A percentile compares a stretch with the other conserved stretches of the same genome.
These are phyloP conservation scores for Oreohelix idahoensis DNA, from an alignment of 1,140 invertebrate genomes.

Conservation along the genomic window DNA sequence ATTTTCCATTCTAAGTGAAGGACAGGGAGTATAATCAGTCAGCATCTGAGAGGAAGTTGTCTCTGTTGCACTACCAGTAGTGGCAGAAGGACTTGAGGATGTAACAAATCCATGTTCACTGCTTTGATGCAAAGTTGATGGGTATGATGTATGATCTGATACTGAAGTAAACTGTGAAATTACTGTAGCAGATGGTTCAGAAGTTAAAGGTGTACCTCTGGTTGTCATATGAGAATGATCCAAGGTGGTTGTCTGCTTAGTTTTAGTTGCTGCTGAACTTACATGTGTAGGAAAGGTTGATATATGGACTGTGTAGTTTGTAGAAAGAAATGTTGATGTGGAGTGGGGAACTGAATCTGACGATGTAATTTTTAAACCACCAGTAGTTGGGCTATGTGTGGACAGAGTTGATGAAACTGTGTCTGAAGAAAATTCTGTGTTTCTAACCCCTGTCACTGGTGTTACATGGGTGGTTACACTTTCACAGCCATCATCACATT, in stretches of 20 bases:
- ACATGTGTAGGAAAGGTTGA: neutral
- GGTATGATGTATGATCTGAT: neutral
- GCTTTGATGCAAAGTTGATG: neutral
- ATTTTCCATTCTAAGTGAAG: no score
- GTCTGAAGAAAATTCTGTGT: neutral
- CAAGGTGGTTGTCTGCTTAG: neutral
- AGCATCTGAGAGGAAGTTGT: neutral
- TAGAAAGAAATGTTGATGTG: neutral
- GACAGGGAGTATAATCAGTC: neutral
- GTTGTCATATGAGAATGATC: neutral
- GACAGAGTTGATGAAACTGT: neutral
- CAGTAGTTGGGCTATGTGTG: slow-evolving; percentile 27
- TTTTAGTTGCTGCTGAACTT: neutral
- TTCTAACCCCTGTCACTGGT: slow-evolving; percentile 24
- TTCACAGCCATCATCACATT: slow-evolving; percentile 56
- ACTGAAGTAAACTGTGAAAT: neutral
- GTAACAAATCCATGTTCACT: neutral
- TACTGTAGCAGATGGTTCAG: neutral
- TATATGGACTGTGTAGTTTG: neutral
- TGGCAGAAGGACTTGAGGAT: neutral
- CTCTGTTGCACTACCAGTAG: neutral
- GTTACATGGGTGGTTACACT: neutral
- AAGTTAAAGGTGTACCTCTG: neutral
- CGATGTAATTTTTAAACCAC: neutral
- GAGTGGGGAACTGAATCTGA: no score